Conservation (phyloP, 1,140 invertebrate species). For the Plectrocnemia conspersa region DNA sequence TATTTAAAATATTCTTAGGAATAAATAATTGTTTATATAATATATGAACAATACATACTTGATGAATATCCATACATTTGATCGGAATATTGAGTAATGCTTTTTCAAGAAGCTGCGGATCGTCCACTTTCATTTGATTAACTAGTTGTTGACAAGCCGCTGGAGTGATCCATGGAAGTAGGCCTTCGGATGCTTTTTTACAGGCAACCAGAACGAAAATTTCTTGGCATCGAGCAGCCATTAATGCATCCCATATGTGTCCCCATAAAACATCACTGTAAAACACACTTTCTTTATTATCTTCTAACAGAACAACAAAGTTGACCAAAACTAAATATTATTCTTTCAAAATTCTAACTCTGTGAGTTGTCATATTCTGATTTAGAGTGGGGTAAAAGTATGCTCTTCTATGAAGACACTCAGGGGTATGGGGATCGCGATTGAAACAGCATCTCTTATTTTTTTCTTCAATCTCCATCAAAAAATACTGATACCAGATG, state of each 20-base stretch:
- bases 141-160: slow-evolving; percentile 29
- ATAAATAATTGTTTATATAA: background rate
- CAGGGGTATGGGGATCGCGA: too few relatives aligned
- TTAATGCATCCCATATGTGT: slow-evolving; percentile 26
- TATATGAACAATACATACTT: slow-evolving; percentile 14
- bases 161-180: slow-evolving; percentile 21
- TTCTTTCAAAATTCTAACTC: too few relatives aligned
- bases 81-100: slow-evolving; percentile 29
- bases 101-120: slow-evolving; percentile 27
- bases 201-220: slow-evolving; percentile 11
- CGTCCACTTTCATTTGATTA: slow-evolving; percentile 11
- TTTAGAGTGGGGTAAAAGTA: too few relatives aligned
- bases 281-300: background rate
- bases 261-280: slow-evolving; percentile 30
- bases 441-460: too few relatives aligned
- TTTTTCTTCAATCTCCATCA: too few relatives aligned
- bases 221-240: slow-evolving; percentile 14
- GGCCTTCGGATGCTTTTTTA: slow-evolving; percentile 25
- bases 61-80: slow-evolving; percentile 32
- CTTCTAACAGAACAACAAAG: background rate
- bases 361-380: too few relatives aligned
- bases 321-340: background rate
- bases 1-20: slow-evolving; percentile 3
- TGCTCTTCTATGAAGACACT: too few relatives aligned
- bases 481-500: too few relatives aligned